Percentiles rank a stretch among this genome's conserved stretches.
Evolutionary conservation across 2,797 vertebrate species (phyloP).

Genomic region (Peromyscus eremicus): DNA sequence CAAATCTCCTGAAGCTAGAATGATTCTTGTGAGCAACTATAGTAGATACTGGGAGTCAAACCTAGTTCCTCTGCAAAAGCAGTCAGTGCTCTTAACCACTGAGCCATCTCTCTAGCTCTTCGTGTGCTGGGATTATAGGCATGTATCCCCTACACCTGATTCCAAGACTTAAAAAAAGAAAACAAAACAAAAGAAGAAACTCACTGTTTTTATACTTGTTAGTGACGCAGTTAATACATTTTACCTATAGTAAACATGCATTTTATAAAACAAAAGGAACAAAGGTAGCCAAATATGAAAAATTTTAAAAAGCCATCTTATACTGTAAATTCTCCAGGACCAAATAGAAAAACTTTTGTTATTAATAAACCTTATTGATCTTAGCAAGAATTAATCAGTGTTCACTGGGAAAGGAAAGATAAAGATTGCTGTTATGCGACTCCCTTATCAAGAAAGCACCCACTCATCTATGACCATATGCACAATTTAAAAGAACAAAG

Average conservation of each 20-base stretch:
- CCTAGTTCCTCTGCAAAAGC: background rate
- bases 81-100: background rate
- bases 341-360: conserved; percentile 59
- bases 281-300: conserved; percentile 50
- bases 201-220: background rate
- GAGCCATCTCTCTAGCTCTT: background rate
- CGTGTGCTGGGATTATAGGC: background rate
- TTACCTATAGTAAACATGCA: conserved; percentile 19
- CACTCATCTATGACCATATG: conserved; percentile 63
- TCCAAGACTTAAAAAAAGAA: background rate
- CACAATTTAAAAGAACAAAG: conserved; percentile 75
- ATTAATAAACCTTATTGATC: conserved; percentile 22
- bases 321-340: conserved; percentile 18
- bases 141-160: background rate
- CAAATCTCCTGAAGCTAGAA: background rate
- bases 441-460: conserved; percentile 63
- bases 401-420: conserved; percentile 52
- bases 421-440: conserved; percentile 52
- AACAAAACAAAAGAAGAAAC: background rate
- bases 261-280: conserved; percentile 59
- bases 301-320: conserved; percentile 19
- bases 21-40: too few relatives aligned
- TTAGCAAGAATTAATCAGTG: conserved; percentile 51
- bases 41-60: background rate
- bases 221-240: conserved; percentile 27